phyloP scores from a whole-genome alignment of 1,140 invertebrate species.

The Bombus polaris region DNA sequence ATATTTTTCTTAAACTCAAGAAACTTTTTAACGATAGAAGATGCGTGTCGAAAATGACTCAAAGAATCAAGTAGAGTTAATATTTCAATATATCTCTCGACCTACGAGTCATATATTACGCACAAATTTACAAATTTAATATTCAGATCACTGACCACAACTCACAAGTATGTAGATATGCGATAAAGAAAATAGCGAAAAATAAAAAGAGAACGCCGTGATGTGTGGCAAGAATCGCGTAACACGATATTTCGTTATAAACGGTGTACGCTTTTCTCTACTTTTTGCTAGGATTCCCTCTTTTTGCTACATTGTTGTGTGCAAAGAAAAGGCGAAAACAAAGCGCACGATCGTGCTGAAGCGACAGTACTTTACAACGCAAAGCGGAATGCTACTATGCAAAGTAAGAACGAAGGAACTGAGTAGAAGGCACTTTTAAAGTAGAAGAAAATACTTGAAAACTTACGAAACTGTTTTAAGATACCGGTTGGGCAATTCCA shows the following conservation, averaged over 20 bases:
- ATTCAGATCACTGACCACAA: not conserved
- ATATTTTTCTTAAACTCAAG: too few species aligned
- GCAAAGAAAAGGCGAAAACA: not conserved
- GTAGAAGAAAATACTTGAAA: not conserved
- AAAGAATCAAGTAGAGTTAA: too few species aligned
- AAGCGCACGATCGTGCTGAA: not conserved
- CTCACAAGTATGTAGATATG: not conserved
- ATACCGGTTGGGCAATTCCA: not conserved
- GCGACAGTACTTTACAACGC: not conserved
- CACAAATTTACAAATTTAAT: too few species aligned
- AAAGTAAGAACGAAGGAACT: not conserved
- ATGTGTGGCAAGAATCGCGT: not conserved
- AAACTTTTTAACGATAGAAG: too few species aligned
- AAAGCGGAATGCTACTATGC: slow-evolving; percentile 9
- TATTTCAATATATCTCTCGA: too few species aligned
- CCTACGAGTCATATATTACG: too few species aligned
- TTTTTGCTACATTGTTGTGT: too few species aligned
- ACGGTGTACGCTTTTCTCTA: not conserved
- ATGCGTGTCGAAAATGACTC: too few species aligned
- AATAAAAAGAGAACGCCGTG: not conserved
- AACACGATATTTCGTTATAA: not conserved
- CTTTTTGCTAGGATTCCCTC: not conserved
- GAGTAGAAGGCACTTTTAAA: not conserved
- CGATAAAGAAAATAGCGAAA: not conserved
- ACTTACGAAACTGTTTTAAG: not conserved